phyloP scores from a whole-genome alignment of 1,140 invertebrate genomes.

The Drosophila ambigua region DNA sequence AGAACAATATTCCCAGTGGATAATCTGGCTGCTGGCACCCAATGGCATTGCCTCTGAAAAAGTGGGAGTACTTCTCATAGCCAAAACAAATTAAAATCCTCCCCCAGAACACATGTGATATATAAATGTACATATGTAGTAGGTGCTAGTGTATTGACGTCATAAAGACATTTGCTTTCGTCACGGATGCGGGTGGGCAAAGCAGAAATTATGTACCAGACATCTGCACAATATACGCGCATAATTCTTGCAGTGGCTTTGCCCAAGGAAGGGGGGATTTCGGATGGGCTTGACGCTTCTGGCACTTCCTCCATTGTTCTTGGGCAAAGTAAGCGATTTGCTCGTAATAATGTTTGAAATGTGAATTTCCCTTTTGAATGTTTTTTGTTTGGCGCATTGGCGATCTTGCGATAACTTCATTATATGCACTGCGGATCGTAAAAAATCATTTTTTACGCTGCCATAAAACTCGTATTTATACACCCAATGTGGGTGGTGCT shows the following conservation, averaged over 20 bases:
- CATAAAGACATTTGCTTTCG: slow-evolving; percentile 41
- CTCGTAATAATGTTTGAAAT: slow-evolving; percentile 9
- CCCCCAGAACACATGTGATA: slow-evolving; percentile 24
- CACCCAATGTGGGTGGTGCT: background rate
- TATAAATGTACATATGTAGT: background rate
- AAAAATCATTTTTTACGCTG: slow-evolving; percentile 45
- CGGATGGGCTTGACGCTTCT: slow-evolving; percentile 7
- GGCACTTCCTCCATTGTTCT: slow-evolving; percentile 19
- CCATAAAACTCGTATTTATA: slow-evolving; percentile 50
- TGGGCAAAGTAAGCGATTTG: slow-evolving; percentile 6
- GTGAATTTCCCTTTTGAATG: slow-evolving; percentile 22
- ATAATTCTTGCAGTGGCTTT: slow-evolving; percentile 16
- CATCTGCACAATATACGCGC: background rate
- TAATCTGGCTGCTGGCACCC: background rate
- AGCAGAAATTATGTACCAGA: background rate
- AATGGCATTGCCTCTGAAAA: background rate
- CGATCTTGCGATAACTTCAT: slow-evolving; percentile 37
- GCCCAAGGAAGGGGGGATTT: slow-evolving; percentile 9
- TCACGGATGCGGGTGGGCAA: slow-evolving; percentile 22
- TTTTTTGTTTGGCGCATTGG: slow-evolving; percentile 30
- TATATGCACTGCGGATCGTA: slow-evolving; percentile 20
- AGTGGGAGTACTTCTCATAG: too few relatives aligned
- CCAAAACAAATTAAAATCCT: slow-evolving; percentile 2
- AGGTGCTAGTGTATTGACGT: slow-evolving; percentile 28
- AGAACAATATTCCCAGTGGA: slow-evolving; percentile 15